Percentiles rank a stretch among this genome's conserved stretches.
Conservation (phyloP, 2,888 invertebrate genomes). For the Drosophila melanosoma region DNA sequence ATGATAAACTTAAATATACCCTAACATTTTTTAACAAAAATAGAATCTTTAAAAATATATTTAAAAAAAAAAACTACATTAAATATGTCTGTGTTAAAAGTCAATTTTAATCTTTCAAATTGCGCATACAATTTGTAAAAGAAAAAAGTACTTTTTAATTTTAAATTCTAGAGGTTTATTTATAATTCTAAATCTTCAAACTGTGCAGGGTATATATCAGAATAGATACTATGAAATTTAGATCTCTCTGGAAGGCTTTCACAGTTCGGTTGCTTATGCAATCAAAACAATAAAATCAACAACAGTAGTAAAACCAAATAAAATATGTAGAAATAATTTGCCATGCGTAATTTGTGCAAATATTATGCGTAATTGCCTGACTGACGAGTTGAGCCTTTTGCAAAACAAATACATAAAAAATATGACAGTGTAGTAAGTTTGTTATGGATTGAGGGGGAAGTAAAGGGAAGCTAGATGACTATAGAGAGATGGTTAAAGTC, state of each 20-base stretch:
- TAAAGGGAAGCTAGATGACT: neutral
- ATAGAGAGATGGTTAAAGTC: constrained; percentile 22
- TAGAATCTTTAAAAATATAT: neutral
- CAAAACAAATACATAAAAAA: constrained; percentile 10
- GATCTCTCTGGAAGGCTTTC: neutral
- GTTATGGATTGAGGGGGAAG: neutral
- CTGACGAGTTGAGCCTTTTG: constrained; percentile 40
- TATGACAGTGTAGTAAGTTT: neutral
- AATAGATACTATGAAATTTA: neutral
- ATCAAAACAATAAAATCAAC: constrained; percentile 19
- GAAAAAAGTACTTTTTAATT: neutral
- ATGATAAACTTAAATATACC: constrained; percentile 5
- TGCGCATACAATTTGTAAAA: neutral
- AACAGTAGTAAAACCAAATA: constrained; percentile 45
- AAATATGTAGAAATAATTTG: constrained; percentile 68
- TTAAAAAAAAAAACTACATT: neutral
- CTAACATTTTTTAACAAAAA: neutral
- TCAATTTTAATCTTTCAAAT: neutral
- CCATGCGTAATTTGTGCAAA: constrained; percentile 81
- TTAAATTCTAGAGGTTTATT: neutral
- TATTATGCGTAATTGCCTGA: constrained; percentile 74
- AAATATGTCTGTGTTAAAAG: neutral
- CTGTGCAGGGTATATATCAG: constrained; percentile 28
- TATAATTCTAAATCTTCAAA: too few relatives aligned
- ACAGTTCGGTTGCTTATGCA: constrained; percentile 65